Base-by-base conservation (phyloP, 2,888 invertebrate species). In the Embidobia sp. region DNA sequence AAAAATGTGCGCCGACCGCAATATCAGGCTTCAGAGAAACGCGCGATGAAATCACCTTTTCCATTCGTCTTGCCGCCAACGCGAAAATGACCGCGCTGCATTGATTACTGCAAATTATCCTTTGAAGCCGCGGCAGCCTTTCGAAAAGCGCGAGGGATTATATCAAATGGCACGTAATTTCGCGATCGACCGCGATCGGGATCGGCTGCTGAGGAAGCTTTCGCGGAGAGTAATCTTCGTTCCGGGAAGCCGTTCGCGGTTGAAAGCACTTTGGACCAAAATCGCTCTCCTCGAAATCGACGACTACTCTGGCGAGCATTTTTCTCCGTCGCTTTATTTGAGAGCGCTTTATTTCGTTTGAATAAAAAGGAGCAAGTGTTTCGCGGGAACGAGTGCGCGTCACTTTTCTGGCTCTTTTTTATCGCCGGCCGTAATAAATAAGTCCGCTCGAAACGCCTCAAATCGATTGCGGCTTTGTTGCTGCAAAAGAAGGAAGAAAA, bases 81-180 rank as follows among this genome's bases (percentile, higher is more conserved):
- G 67, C 46, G 55, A 37, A 48, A 67, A 67, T 46, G 42, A 40
- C 29, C 37, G 18, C 37, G 22, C 42, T 19, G 35, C 51, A 53
- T 49, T 51, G 44, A 55, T 74, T 53, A 22, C 37, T 51, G 18
- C n/a, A 53, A 57, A 67, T 51, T 42, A 70, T 44, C 57, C 33
- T 69, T 74, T 61, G 66, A 29, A 40, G 40, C 11, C 44, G 8
- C 27, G 16, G 35, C 8, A 35, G 29, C 22, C n/a, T 37, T 53
- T 44, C 31, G 55, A 42, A 33, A 64, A 64, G 73, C 27, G 53
- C 27, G 26, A 61, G 46, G n/a, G 42, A 61, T 57, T 66, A 69
- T 42, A 37, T 53, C 33, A 75, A 75, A 69, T 59, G 37, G 48
- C 63, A 49, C 57, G 49, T 53, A 76, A 70, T 66, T 76, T 57